Base-by-base conservation (phyloP, 2,888 invertebrate species). In the Euclidia mi region DNA sequence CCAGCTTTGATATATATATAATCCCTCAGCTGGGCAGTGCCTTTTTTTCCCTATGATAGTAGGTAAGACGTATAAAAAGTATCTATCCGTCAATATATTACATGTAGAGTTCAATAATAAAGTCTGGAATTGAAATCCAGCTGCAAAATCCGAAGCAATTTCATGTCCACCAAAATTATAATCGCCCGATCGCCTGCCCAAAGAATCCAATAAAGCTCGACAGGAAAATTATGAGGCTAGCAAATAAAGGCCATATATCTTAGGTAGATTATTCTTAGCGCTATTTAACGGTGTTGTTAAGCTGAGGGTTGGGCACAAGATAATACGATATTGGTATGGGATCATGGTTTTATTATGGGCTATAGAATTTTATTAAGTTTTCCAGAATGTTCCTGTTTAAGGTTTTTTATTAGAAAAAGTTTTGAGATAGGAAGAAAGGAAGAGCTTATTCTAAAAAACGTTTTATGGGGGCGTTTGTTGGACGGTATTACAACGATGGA, bases 271-370 rank as follows among this genome's bases (percentile, higher is more conserved):
- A 70, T 69, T 49, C 57, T 51, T 52, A 69, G 49, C 17, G 55
- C 11, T 43, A 56, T 69, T 69, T 60, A 57, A 73, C 55, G 52
- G 60, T 31, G 29, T 40, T 60, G 69, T 62, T 49, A 52, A 55
- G 70, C 43, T 53, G 14, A 49, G 42, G 42, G 45, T 46, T 47
- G 44, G 34, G n/a, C n/a, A 34, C 40, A 48, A 45, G 2, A 34
- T 65, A 69, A 50, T 29, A 49, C 9, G 14, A 41, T 11, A 31
- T 42, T 45, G 48, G 44, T 61, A 55, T 35, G 29, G 35, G 7
- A 20, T 32, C 31, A 40, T 11, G 20, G 32, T 3, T 31, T 56
- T 31, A 57, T 37, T 17, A 31, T 18, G 10, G 20, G 4, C 10
- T 34, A 35, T 15, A 4, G 28, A 15, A 28, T 34, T 3, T 25